These are phyloP conservation scores for Anthoptus insignis DNA, from an alignment of 2,888 invertebrate species.

Conservation along the genomic window DNA sequence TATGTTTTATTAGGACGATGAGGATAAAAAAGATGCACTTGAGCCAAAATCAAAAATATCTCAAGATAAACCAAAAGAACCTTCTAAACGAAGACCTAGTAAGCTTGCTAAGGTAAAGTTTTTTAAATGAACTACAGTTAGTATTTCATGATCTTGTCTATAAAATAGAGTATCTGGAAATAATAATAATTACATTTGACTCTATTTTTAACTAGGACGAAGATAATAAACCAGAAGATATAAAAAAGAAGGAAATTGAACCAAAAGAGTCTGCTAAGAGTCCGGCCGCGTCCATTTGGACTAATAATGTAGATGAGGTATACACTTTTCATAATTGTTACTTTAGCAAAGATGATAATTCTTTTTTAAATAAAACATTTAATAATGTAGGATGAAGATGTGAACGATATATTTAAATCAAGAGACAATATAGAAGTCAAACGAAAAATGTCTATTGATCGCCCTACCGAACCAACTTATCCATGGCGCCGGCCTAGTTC, in stretches of 20 bases:
- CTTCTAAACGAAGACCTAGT: not conserved
- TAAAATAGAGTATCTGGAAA: not conserved
- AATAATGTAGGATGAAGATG: constrained; percentile 24
- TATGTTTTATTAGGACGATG: not conserved
- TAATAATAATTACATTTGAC: not conserved
- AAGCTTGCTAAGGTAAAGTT: not conserved
- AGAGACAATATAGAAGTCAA: constrained; percentile 42
- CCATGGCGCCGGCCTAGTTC: constrained; percentile 52
- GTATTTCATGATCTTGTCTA: too few species aligned
- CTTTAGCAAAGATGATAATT: not conserved
- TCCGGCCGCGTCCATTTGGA: constrained; percentile 50
- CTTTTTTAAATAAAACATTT: not conserved
- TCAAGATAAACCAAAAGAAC: not conserved
- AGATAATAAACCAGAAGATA: not conserved
- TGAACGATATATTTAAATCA: constrained; percentile 34
- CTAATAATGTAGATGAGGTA: constrained; percentile 58
- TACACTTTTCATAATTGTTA: not conserved
- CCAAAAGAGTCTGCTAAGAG: not conserved
- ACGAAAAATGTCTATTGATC: constrained; percentile 51
- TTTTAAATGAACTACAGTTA: too few species aligned
- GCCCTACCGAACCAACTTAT: constrained; percentile 52
- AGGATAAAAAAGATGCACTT: not conserved
- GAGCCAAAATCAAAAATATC: not conserved
- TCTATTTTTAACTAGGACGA: constrained; percentile 11
- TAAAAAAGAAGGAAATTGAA: constrained; percentile 9